Evolutionary conservation across 2,797 vertebrate genomes (phyloP), one percentile per base, ranked within the genome.

Genomic region (Acanthornis magna): DNA sequence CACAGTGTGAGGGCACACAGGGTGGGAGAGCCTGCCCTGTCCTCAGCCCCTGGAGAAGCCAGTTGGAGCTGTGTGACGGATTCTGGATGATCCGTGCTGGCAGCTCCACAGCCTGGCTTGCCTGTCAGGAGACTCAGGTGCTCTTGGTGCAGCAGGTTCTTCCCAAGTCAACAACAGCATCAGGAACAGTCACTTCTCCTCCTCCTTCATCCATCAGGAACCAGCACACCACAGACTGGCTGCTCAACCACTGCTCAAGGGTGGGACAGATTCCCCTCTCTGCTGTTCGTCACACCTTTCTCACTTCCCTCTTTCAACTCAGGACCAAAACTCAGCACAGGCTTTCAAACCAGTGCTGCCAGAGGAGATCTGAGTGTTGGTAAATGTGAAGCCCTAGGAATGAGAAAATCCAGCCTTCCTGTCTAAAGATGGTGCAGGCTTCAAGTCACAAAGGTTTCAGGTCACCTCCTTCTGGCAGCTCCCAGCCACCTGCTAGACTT

Each of bases 281-380:
- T 72, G 50, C 67, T 65, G n/a, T 12, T 53, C 29, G 55, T 82
- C 47, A 50, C 5, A 75, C 50, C 45, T 83, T 70, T 48, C 61
- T 73, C 4, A 5, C 36, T 66, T 76, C 36, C 19, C n/a, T 79
- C 50, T 73, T 71, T 34, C 85, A 91, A 63, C 34, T 88, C 53
- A 93, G 53, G 57, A 71, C 23, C 32, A 85, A 88, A 95, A 53
- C 66, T 83, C 34, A 66, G 43, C 25, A 48, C 19, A 55, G 80
- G n/a, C 51, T 73, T 73, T 6, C 4, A 1, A 87, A 85, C 22
- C 16, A 54, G 45, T 2, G 2, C 38, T 43, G 22, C 32, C 42
- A 60, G 75, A 74, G 40, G n/a, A 82, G 50, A 76, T 30, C 11
- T 25, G 61, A 34, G 29, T 16, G 22, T 4, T 57, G 61, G 32